Evolutionary conservation across 1,140 invertebrate species (phyloP), one percentile per base, ranked within the genome.

Genomic region (Neodiprion virginianus): DNA sequence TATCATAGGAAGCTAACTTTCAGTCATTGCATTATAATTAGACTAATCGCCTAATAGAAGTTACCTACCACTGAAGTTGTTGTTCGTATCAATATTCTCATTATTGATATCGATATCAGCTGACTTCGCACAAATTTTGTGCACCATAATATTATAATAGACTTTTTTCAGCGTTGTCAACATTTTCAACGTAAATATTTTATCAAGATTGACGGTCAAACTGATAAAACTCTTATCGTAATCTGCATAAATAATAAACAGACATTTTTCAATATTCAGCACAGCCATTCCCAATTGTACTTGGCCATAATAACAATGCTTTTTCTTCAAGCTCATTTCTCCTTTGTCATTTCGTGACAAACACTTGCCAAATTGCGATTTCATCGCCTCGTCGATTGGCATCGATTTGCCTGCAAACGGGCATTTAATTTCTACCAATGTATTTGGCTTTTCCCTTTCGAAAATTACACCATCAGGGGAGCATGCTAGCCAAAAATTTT

Each of bases 391-490:
- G 9, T 21, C 14, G 9, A 67, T 67, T 5, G 21, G 28, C 14
- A 11, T 3, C 14, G 14, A 67, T 72, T 75, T 76, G 40, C 74
- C 67, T 47, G 71, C 73, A 61, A 48, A 75, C 28, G 72, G 72
- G 9, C 74, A 81, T 73, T 79, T 79, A 2, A 80, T 79, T 74
- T 80, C 75, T 17, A 79, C n/a, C 12, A 80, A 61, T 47, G 14
- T 69, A 11, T 23, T 11, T 48, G 76, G 74, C 48, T 75, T 71
- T 7, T 40, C 65, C 69, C 74, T 68, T 48, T 75, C 67, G 49
- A 72, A 77, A 75, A 80, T 67, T 53, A 80, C 61, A 12, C 78
- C 80, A 76, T 79, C 78, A 9, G 76, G 77, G n/a, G 74, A 81
- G 49, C 48, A 74, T 0, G 74, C 79, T 14, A 81, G 47, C 77